Base-by-base conservation (phyloP, 2,113 vertebrate species). In the Mus musculus region DNA sequence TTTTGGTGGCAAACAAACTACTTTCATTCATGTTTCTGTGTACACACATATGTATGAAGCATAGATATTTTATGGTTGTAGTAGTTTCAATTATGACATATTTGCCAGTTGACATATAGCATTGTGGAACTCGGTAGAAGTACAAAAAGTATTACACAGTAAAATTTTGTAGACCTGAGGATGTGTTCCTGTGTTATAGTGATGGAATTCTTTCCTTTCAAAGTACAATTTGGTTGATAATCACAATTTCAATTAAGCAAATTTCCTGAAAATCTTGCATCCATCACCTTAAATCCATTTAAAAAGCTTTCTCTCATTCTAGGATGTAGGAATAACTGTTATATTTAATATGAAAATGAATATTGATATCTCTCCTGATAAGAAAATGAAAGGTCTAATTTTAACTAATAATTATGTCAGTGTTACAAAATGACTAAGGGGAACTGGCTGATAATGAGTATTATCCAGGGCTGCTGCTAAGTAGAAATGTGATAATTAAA, bases 321-420 rank as follows among this genome's bases (percentile, higher is more conserved):
- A 97, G 72, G 96, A 89, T 97, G 30, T 96, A 90, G 95, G 65
- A 81, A 86, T 95, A 97, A 93, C 78, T 97, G 96, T 97, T 91
- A 95, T 95, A 89, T 96, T 97, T 98, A 97, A 95, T 91, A 90
- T 75, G 89, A 95, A 97, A 96, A 94, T n/a, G 85, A 97, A 97
- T 97, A 95, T 88, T 98, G 94, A 95, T 97, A 67, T 95, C 96
- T 97, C 86, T 85, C 67, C 28, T 97, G 90, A 94, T 96, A 97
- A 89, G 73, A 97, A 96, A 97, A 95, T 93, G 90, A 91, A 88
- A 96, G 96, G 93, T 95, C 90, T 96, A 95, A 96, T 96, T 97
- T 97, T 97, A 97, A 97, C 92, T 95, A 97, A 94, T 97, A 94
- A 96, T 96, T 96, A 81, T 96, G 54, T 95, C 97, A 97, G 92